These are phyloP conservation scores for Megalurothrips usitatus DNA, from an alignment of 2,888 invertebrate genomes.

Conservation along the genomic window DNA sequence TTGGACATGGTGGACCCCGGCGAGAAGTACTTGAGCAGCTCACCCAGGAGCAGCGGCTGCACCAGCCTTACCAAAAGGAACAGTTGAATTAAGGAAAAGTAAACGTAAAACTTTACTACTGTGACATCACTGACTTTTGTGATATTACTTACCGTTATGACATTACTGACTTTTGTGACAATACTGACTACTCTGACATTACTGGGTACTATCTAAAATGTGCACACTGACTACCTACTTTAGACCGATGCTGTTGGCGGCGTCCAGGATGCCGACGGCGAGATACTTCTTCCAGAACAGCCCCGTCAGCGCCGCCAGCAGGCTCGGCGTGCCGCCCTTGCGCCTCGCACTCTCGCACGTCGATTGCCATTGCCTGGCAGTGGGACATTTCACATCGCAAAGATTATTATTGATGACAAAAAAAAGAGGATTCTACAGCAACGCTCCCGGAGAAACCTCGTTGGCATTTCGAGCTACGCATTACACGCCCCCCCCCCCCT, in stretches of 20 bases:
- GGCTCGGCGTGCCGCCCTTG: not conserved
- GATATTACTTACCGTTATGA: no score
- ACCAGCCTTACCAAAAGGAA: conserved; percentile 47
- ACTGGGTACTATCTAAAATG: no score
- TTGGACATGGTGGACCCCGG: conserved; percentile 49
- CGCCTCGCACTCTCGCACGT: not conserved
- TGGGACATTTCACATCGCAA: not conserved
- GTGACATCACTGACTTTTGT: no score
- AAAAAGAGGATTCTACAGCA: no score
- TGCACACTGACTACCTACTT: not conserved
- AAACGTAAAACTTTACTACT: not conserved
- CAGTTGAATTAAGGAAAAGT: not conserved
- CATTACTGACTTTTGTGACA: no score
- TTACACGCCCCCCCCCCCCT: not conserved
- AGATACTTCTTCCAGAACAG: conserved; percentile 1
- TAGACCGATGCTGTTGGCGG: not conserved
- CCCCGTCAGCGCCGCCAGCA: not conserved
- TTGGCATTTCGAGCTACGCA: no score
- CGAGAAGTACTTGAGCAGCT: conserved; percentile 51
- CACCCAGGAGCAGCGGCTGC: conserved; percentile 61
- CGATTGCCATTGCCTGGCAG: not conserved
- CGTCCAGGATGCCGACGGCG: not conserved
- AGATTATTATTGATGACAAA: no score
- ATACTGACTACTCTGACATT: no score
- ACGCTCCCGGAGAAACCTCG: no score